Base-by-base conservation (phyloP, 1,140 invertebrate species). In the Pteromalus puparum region DNA sequence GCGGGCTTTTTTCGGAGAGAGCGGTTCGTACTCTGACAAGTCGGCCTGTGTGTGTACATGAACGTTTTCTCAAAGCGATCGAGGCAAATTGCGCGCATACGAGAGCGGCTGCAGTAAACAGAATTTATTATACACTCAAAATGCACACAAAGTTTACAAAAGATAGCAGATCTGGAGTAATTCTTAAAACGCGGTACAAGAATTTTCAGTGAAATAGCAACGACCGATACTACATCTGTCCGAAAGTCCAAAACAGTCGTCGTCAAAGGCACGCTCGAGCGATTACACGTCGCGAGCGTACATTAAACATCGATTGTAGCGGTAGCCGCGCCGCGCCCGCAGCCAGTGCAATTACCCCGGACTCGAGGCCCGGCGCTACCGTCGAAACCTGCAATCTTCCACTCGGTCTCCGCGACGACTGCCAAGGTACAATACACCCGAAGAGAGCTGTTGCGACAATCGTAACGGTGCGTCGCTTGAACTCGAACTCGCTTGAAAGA, bases 271-370 rank as follows among this genome's bases (percentile, higher is more conserved):
- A 61, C 53, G 53, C 53, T 61, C 53, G 53, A n/a, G 53, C 21
- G 53, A 61, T 61, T 61, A 21, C 53, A 21, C 53, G 53, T 61
- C 53, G 53, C 18, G 21, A 21, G 13, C 18, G 48, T 2, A 53
- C 53, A 61, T 61, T 61, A 61, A 61, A 61, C 53, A 61, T 61
- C 53, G 53, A 61, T 61, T 61, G 53, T n/a, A 61, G 53, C 53
- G 53, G 53, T 61, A 61, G 53, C 53, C 48, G 48, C 48, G 13
- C n/a, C n/a, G n/a, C n/a, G n/a, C n/a, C n/a, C n/a, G n/a, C n/a
- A n/a, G n/a, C n/a, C n/a, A 15, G 48, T 18, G 48, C 48, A 61
- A 61, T 61, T 61, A 61, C 53, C 53, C 53, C 53, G 21, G 21
- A 42, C 38, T 42, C 53, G 48, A 53, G 18, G 13, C 18, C 48